Percentiles rank a stretch among this genome's conserved stretches.
These are phyloP conservation scores for Pammene fasciana DNA, from an alignment of 2,888 invertebrate genomes.

Conservation along the genomic window DNA sequence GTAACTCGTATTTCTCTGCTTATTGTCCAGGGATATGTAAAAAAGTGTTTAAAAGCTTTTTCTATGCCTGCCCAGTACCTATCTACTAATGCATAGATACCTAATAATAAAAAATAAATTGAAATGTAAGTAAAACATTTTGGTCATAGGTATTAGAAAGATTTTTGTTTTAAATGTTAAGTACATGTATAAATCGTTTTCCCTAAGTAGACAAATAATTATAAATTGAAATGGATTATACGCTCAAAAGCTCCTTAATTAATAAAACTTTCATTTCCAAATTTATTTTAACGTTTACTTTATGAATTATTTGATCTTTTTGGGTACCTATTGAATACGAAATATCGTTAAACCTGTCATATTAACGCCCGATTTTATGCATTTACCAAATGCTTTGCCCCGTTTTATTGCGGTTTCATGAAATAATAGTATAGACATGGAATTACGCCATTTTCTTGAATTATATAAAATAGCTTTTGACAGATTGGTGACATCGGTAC, in stretches of 20 bases:
- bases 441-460: neutral
- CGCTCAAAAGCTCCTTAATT: neutral
- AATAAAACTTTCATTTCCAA: neutral
- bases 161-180: too few species aligned
- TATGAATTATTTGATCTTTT: neutral
- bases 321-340: conserved; percentile 42
- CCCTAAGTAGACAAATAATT: too few species aligned
- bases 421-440: conserved; percentile 48
- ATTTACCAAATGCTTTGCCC: conserved; percentile 55
- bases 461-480: neutral
- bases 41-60: too few species aligned
- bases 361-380: conserved; percentile 56
- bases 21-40: too few species aligned
- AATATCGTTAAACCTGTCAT: conserved; percentile 60
- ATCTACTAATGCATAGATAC: too few species aligned
- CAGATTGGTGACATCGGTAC: too few species aligned
- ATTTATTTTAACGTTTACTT: neutral
- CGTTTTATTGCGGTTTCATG: conserved; percentile 43
- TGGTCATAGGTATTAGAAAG: too few species aligned
- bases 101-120: too few species aligned
- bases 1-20: neutral
- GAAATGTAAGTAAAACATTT: too few species aligned
- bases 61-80: too few species aligned
- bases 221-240: neutral
- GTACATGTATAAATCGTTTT: too few species aligned